Conservation (phyloP, 1,140 invertebrate genomes). For the Venturia canescens region DNA sequence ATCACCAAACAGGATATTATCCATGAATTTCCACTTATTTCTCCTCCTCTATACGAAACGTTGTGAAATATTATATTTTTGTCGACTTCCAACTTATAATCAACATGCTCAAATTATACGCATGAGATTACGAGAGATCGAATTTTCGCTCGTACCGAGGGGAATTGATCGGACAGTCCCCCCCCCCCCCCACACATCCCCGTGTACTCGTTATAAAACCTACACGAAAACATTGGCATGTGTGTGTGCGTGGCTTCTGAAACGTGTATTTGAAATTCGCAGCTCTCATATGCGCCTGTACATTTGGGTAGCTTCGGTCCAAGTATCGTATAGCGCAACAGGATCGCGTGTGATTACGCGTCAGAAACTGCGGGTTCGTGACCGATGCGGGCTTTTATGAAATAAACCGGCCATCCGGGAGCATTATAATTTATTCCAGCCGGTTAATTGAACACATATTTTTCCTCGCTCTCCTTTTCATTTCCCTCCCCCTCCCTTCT, state of each 20-base stretch:
- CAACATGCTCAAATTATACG: conserved; percentile 8
- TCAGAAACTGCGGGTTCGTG: conserved; percentile 38
- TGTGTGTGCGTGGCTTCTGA: neutral
- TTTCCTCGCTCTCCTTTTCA: neutral
- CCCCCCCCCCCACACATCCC: neutral
- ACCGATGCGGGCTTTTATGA: conserved; percentile 31
- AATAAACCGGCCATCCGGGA: conserved; percentile 32
- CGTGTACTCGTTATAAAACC: neutral
- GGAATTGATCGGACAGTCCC: neutral
- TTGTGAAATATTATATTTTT: no score
- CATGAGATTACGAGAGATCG: conserved; percentile 12
- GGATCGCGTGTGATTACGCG: conserved; percentile 38
- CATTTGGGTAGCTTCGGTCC: neutral
- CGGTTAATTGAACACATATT: conserved; percentile 37
- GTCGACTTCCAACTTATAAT: neutral
- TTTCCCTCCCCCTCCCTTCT: no score
- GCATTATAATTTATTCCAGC: conserved; percentile 38
- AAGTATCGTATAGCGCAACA: conserved; percentile 33
- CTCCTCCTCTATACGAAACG: no score
- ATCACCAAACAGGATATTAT: no score
- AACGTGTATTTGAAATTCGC: neutral
- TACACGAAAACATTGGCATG: neutral
- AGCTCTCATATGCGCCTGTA: neutral
- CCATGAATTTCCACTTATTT: no score
- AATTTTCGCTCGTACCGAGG: neutral